A percentile compares a stretch with the other conserved stretches of the same genome.
Conservation (phyloP, 2,113 vertebrate species). For the Misgurnus anguillicaudatus region DNA sequence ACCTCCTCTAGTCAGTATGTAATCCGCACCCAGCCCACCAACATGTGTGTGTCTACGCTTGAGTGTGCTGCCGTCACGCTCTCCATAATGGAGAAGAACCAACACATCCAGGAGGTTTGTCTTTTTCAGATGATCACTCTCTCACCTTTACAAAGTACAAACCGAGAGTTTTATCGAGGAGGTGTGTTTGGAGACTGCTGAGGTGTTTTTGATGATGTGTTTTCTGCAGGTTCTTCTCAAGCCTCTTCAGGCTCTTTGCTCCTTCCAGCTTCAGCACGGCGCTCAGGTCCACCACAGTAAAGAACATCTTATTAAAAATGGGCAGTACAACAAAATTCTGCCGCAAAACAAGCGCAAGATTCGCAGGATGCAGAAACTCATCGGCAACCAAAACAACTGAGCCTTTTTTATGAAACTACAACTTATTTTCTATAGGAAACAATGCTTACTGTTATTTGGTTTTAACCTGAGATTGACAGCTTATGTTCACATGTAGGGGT, state of each 20-base stretch:
- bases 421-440: not conserved
- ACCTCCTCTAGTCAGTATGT: slow-evolving; percentile 91
- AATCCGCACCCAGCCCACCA: slow-evolving; percentile 93
- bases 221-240: slow-evolving; percentile 82
- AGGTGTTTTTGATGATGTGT: slow-evolving; percentile 30
- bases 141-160: no score
- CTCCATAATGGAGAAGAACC: slow-evolving; percentile 87
- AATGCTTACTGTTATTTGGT: not conserved
- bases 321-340: slow-evolving; percentile 93
- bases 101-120: slow-evolving; percentile 86
- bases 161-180: no score
- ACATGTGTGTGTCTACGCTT: slow-evolving; percentile 92
- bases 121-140: not conserved
- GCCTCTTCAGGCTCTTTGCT: slow-evolving; percentile 91
- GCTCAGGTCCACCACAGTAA: slow-evolving; percentile 97
- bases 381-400: slow-evolving; percentile 87
- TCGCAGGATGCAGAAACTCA: slow-evolving; percentile 92
- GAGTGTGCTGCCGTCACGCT: slow-evolving; percentile 92
- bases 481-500: no score
- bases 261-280: slow-evolving; percentile 95
- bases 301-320: slow-evolving; percentile 90
- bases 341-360: slow-evolving; percentile 98
- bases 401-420: not conserved
- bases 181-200: not conserved
- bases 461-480: not conserved